Evolutionary conservation across 2,113 vertebrate genomes (phyloP).

Genomic region (Brachyhypopomus occidentalis): DNA sequence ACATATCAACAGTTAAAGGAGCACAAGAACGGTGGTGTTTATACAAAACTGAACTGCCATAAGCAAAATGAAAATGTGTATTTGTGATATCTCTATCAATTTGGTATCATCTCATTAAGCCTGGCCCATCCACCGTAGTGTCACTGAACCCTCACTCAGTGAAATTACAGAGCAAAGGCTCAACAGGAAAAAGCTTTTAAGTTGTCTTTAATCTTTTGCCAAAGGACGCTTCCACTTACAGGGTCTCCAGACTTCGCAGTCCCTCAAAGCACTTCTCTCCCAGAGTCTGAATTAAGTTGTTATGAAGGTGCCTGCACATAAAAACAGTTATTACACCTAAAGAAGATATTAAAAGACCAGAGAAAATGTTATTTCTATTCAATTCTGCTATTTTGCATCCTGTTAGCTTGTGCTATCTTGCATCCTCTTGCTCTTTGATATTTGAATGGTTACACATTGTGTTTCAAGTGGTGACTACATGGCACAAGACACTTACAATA

Average conservation of each 20-base stretch:
- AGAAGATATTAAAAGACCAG: constrained; percentile 42
- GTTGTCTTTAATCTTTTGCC: constrained; percentile 41
- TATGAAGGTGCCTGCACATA: constrained; percentile 88
- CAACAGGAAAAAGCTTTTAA: constrained; percentile 50
- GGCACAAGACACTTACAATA: constrained; percentile 81
- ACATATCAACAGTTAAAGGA: background rate
- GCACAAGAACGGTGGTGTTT: constrained; percentile 34
- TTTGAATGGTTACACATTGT: no score
- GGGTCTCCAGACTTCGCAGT: constrained; percentile 88
- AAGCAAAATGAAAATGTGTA: background rate
- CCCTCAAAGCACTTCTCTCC: constrained; percentile 89
- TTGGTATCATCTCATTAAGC: constrained; percentile 19
- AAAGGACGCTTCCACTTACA: constrained; percentile 79
- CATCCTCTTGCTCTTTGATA: no score
- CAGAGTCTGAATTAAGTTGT: constrained; percentile 89
- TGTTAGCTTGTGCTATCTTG: no score
- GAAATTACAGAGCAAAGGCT: constrained; percentile 32
- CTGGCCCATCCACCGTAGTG: background rate
- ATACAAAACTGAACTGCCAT: constrained; percentile 5
- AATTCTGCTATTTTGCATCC: background rate
- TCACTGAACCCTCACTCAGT: constrained; percentile 31
- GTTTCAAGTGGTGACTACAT: no score
- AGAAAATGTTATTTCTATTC: constrained; percentile 23
- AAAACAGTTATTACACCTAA: constrained; percentile 49
- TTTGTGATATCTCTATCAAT: constrained; percentile 27